Conservation (phyloP, 2,888 invertebrate genomes). For the Cabera pusaria region DNA sequence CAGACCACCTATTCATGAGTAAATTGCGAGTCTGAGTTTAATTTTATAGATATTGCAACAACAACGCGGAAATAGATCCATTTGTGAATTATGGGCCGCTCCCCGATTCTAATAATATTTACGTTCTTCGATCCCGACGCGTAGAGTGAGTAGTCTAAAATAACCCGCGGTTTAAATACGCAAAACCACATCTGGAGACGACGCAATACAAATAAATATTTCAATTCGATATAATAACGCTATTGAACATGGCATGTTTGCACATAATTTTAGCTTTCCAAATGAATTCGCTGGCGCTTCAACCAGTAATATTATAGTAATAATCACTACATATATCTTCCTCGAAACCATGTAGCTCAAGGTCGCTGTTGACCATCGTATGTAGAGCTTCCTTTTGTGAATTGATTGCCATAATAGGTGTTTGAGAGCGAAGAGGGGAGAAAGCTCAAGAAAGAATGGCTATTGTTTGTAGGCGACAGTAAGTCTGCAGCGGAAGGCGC, state of each 20-base stretch:
- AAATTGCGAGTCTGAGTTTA: conserved; percentile 9
- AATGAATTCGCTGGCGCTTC: conserved; percentile 7
- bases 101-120: conserved; percentile 25
- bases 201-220: conserved; percentile 9
- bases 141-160: conserved; percentile 27
- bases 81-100: conserved; percentile 18
- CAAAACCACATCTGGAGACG: conserved; percentile 18
- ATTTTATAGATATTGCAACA: conserved; percentile 16
- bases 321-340: conserved; percentile 9
- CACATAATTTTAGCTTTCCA: conserved; percentile 13
- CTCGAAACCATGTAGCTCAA: conserved; percentile 18
- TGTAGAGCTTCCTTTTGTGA: conserved; percentile 24
- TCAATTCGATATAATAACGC: conserved; percentile 7
- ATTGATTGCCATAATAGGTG: conserved; percentile 14
- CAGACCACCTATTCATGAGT: conserved; percentile 12
- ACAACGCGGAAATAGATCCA: conserved; percentile 20
- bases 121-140: conserved; percentile 21
- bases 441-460: conserved; percentile 25
- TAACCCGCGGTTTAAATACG: conserved; percentile 17
- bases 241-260: conserved; percentile 17
- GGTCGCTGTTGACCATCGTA: conserved; percentile 21
- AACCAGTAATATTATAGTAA: conserved; percentile 3
- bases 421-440: conserved; percentile 17
- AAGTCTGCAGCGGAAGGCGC: conserved; percentile 51
- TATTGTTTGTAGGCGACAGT: conserved; percentile 39